Evolutionary conservation across 2,888 invertebrate genomes (phyloP), one percentile per base, ranked within the genome.

Genomic region (Zootermopsis nevadensis): DNA sequence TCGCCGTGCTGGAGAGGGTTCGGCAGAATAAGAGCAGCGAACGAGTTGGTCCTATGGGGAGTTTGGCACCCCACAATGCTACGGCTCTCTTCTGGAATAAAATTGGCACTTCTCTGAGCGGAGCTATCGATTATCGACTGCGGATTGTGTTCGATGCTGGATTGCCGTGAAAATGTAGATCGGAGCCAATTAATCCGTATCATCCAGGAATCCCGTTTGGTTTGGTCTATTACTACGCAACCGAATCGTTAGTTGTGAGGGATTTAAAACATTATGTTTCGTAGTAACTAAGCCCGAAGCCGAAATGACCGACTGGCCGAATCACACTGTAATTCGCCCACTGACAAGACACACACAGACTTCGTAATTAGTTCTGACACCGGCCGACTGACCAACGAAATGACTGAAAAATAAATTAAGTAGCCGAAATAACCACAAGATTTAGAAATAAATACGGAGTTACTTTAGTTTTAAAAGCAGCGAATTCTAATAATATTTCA

Each of bases 1-100:
- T 74, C 67, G 83, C 38, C 79, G 55, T 60, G 60, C 60, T 60
- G 27, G 66, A 31, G 80, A 42, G 81, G 42, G 66, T 31, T 55
- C 30, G 82, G 31, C 82, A 76, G 82, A 60, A 60, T 55, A 31
- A 79, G 67, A 60, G 60, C 60, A 60, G 80, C 60, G 82, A 42
- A 24, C 22, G 30, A 67, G 55, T 77, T 30, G 66, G 15, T 31
- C 48, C 77, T 76, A 38, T 77, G 67, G 55, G 77, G 38, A 42
- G 66, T 30, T 66, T 6, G 77, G 48, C 48, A 24, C 53, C 35
- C 81, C 74, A 31, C 81, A 81, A 60, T 12, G 60, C 12, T 60
- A 27, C 60, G n/a, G 12, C n/a, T 60, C 60, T 27, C n/a, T 15
- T 60, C 60, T 27, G n/a, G 60, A 60, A 60, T 60, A 60, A 60